Conservation (phyloP, 2,888 invertebrate species). For the Ellobium chinense region DNA sequence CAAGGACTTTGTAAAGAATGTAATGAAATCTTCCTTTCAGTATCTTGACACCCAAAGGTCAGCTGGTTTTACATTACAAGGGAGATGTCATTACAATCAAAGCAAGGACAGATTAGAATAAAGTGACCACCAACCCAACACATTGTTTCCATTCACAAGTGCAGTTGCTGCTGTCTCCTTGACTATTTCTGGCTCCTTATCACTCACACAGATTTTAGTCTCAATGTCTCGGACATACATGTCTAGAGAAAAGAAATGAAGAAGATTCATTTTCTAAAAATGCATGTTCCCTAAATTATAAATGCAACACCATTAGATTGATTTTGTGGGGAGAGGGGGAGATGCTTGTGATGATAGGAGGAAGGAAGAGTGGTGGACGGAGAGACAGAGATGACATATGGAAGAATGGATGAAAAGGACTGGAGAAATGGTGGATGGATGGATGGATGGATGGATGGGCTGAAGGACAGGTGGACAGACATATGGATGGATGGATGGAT, state of each 20-base stretch:
- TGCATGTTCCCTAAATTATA: too few species aligned
- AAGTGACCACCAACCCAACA: constrained; percentile 86
- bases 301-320: too few species aligned
- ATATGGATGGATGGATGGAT: neutral
- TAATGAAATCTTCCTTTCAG: too few species aligned
- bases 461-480: neutral
- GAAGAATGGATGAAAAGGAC: neutral
- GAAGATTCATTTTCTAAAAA: neutral
- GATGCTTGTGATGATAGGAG: too few species aligned
- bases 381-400: too few species aligned
- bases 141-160: constrained; percentile 88
- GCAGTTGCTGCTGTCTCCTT: constrained; percentile 83
- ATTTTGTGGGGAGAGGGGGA: too few species aligned
- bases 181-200: constrained; percentile 85
- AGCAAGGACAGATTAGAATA: too few species aligned
- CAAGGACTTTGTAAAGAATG: too few species aligned
- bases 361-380: too few species aligned
- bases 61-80: too few species aligned
- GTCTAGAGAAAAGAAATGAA: constrained; percentile 80
- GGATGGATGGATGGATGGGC: neutral
- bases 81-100: too few species aligned
- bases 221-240: constrained; percentile 89
- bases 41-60: too few species aligned
- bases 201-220: constrained; percentile 81
- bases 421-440: neutral